phyloP scores from a whole-genome alignment of 2,888 invertebrate genomes.

The Trachelus troglodyta region DNA sequence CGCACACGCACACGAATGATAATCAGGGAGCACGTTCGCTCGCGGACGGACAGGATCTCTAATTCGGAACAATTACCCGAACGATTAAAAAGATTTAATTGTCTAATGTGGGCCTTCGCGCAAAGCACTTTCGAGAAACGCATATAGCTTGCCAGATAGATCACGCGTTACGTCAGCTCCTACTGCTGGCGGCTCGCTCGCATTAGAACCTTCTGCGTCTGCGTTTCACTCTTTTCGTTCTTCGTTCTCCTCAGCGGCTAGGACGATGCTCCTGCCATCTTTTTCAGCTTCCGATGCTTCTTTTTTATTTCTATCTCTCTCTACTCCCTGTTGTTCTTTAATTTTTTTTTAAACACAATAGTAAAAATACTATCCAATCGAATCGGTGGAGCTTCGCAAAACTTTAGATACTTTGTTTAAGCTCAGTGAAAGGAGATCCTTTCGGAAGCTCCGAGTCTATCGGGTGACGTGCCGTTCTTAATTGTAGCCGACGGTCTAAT shows the following conservation, averaged over 20 bases:
- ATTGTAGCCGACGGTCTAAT: slow-evolving; percentile 32
- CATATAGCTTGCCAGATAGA: background rate
- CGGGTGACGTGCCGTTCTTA: slow-evolving; percentile 34
- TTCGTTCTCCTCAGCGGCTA: no score
- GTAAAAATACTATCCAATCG: no score
- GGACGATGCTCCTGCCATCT: no score
- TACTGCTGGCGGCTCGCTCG: background rate
- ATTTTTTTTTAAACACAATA: no score
- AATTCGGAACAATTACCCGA: slow-evolving; percentile 59
- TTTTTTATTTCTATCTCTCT: no score
- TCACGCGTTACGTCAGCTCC: background rate
- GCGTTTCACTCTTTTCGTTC: background rate
- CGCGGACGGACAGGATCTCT: slow-evolving; percentile 48
- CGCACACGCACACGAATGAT: slow-evolving; percentile 22
- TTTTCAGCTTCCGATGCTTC: no score
- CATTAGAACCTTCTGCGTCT: background rate
- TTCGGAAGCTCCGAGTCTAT: no score
- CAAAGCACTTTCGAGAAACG: slow-evolving; percentile 19
- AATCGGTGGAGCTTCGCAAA: no score
- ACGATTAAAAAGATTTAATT: slow-evolving; percentile 64
- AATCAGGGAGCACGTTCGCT: slow-evolving; percentile 33
- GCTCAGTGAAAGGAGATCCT: no score
- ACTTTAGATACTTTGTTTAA: no score
- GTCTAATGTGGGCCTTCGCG: slow-evolving; percentile 34
- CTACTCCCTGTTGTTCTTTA: no score